Evolutionary conservation across 2,888 invertebrate genomes (phyloP).

Genomic region (Callyntrura guangdongensis): DNA sequence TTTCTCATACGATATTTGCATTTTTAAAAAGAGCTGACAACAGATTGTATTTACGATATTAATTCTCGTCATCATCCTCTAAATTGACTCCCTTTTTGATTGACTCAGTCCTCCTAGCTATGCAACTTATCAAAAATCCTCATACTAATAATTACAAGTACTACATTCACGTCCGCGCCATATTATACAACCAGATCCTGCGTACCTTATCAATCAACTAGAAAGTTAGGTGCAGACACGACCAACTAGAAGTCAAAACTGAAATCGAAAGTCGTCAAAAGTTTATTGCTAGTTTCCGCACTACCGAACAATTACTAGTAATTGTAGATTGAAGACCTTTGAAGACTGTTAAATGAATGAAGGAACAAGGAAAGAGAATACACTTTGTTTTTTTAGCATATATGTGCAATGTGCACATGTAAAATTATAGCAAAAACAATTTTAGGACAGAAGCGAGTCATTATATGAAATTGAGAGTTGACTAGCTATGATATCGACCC

Average conservation of each 20-base stretch:
- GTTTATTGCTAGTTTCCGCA: not conserved
- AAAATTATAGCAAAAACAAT: not conserved
- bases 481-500: too few relatives aligned
- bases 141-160: not conserved
- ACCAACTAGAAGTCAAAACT: not conserved
- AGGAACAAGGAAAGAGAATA: too few relatives aligned
- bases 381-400: too few relatives aligned
- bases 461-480: not conserved
- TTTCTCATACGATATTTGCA: not conserved
- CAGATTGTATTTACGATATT: not conserved
- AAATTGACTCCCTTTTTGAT: conserved; percentile 32
- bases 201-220: conserved; percentile 18
- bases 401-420: too few relatives aligned
- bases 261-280: not conserved
- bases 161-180: not conserved
- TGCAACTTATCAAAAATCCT: not conserved
- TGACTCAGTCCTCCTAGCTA: conserved; percentile 8
- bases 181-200: not conserved
- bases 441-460: not conserved
- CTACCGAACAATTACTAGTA: not conserved
- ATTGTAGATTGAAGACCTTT: not conserved
- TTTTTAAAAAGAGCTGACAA: not conserved
- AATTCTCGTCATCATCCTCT: not conserved
- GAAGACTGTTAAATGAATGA: too few relatives aligned
- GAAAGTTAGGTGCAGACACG: not conserved